Conservation (phyloP, 2,113 vertebrate species). For the Anseranas semipalmata region DNA sequence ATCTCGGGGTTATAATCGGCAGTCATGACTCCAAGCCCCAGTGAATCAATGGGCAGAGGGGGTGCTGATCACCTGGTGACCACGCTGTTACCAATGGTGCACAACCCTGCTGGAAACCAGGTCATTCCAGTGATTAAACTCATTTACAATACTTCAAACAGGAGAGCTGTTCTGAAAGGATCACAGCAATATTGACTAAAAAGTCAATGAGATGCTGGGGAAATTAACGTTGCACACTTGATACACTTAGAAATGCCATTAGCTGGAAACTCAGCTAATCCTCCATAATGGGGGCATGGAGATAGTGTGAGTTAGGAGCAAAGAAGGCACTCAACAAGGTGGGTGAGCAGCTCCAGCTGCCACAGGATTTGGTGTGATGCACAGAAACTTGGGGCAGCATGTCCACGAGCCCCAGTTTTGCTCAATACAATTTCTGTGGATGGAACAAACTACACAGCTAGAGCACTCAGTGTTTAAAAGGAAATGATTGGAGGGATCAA, state of each 20-base stretch:
- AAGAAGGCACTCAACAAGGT: not conserved
- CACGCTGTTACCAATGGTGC: not conserved
- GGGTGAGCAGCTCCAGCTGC: not conserved
- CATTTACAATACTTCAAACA: constrained; percentile 46
- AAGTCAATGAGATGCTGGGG: constrained; percentile 63
- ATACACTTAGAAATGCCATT: constrained; percentile 50
- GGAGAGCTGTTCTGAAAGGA: constrained; percentile 45
- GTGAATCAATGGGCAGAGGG: not conserved
- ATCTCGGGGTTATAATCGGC: not conserved
- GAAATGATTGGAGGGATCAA: not conserved
- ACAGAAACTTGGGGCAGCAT: not conserved
- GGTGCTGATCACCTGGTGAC: not conserved
- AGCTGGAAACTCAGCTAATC: constrained; percentile 34
- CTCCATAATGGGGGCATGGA: not conserved
- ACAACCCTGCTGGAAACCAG: constrained; percentile 20
- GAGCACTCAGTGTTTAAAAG: not conserved
- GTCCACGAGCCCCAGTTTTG: not conserved
- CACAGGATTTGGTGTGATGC: not conserved
- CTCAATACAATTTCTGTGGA: not conserved
- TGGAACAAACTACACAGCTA: not conserved
- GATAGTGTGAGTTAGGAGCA: not conserved
- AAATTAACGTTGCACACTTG: constrained; percentile 59
- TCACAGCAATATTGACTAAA: constrained; percentile 51
- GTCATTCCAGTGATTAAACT: constrained; percentile 53
- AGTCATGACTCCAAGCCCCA: not conserved